Evolutionary conservation across 1,140 invertebrate species (phyloP), one percentile per base, ranked within the genome.

Genomic region (Nebria ingens): DNA sequence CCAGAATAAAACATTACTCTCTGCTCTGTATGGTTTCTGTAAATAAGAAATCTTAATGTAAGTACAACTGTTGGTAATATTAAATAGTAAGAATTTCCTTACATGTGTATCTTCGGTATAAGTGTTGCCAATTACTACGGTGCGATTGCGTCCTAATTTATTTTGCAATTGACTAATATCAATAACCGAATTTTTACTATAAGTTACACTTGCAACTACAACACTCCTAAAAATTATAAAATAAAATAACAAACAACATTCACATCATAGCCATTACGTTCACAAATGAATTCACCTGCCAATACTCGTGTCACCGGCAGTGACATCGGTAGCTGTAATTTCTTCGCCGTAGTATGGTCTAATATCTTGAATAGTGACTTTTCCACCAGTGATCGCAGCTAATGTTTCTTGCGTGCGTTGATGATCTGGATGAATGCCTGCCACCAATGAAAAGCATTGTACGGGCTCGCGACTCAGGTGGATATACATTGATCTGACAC

Each of bases 401-500:
- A 92, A 73, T 19, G 84, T 82, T 62, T 84, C 79, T 67, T 87
- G 81, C 21, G 86, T 79, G 59, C 83, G 81, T 56, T 73, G 70
- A 59, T 83, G 79, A 66, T 91, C 81, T 6, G 82, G 82, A 69
- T 86, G 81, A 45, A 77, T 74, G 21, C 83, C 85, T 2, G 85
- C 84, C 38, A 91, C 80, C 52, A n/a, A 91, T 82, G 68, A 91
- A 91, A 11, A 81, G 80, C 67, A 91, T 83, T 20, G 81, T 84
- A 51, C 85, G 75, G 45, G 83, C 79, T 61, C 81, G 74, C 62
- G 76, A 78, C 61, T 82, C 79, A 54, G 84, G 77, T 53, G 85
- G 79, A 75, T 83, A 82, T 63, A 87, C 72, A 65, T 83, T 75
- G 55, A 86, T 81, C 56, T 76, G 73, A 11, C 82, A 81, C 6